These are phyloP conservation scores for Bibio marci DNA, from an alignment of 2,888 invertebrate genomes.

Conservation along the genomic window DNA sequence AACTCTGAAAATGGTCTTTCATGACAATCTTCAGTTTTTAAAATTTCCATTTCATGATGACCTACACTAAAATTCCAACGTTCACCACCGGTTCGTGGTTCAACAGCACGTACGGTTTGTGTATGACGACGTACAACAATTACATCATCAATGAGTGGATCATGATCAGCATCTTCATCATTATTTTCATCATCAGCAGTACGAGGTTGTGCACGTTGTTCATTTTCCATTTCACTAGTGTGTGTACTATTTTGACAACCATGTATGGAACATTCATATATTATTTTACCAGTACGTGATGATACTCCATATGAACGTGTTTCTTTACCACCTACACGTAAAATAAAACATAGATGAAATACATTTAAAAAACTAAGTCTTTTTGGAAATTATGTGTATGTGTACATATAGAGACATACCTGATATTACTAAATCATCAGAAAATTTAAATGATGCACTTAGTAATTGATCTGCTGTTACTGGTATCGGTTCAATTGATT, in stretches of 20 bases:
- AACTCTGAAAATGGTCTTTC: constrained; percentile 17
- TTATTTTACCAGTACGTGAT: constrained; percentile 45
- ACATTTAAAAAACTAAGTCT: no score
- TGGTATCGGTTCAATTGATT: constrained; percentile 71
- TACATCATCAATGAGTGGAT: constrained; percentile 32
- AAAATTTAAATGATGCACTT: constrained; percentile 72
- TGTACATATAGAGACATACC: constrained; percentile 28
- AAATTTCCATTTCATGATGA: constrained; percentile 58
- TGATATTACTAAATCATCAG: constrained; percentile 69
- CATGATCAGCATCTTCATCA: not conserved
- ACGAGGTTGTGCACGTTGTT: not conserved
- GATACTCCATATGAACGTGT: constrained; percentile 75
- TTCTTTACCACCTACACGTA: constrained; percentile 57
- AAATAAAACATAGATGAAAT: not conserved
- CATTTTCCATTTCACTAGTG: no score
- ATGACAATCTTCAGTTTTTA: constrained; percentile 34
- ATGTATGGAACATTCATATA: constrained; percentile 61
- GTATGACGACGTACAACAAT: constrained; percentile 67
- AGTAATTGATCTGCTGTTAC: constrained; percentile 73
- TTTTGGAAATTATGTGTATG: not conserved
- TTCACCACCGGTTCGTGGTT: constrained; percentile 70
- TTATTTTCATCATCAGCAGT: not conserved
- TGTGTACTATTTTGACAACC: constrained; percentile 53
- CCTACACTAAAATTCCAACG: constrained; percentile 95
- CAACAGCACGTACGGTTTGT: constrained; percentile 78